Percentiles rank a stretch among this genome's conserved stretches.
Conservation (phyloP, 2,888 invertebrate genomes). For the Heliconius sara region DNA sequence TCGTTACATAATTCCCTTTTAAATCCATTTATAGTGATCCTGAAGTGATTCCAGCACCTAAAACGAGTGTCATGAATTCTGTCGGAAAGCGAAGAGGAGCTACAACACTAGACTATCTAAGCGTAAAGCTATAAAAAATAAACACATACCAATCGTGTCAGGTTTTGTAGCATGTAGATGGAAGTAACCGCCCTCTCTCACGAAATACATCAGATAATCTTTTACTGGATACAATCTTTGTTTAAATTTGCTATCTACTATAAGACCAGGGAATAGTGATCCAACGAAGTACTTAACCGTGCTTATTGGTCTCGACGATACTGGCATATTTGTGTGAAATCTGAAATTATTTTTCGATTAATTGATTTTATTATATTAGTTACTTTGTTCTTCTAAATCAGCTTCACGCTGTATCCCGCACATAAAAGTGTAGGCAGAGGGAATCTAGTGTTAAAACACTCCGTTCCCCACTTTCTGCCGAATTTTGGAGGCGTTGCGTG, state of each 20-base stretch:
- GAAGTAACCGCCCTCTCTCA: conserved; percentile 85
- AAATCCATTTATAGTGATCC: too few species aligned
- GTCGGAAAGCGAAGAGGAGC: not conserved
- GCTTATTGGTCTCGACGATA: conserved; percentile 66
- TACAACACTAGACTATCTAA: too few species aligned
- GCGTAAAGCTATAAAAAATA: not conserved
- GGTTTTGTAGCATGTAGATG: conserved; percentile 93
- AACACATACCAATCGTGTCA: conserved; percentile 88
- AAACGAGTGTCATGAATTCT: not conserved
- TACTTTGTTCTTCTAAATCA: not conserved
- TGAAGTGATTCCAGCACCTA: not conserved
- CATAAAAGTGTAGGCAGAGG: too few species aligned
- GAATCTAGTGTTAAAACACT: too few species aligned
- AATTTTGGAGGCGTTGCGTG: too few species aligned
- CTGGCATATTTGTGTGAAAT: conserved; percentile 87
- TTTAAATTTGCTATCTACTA: conserved; percentile 71
- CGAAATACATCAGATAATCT: conserved; percentile 56
- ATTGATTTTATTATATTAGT: not conserved
- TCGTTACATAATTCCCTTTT: too few species aligned
- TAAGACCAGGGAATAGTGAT: conserved; percentile 76
- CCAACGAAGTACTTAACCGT: conserved; percentile 74
- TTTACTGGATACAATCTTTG: conserved; percentile 82
- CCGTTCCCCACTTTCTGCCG: too few species aligned
- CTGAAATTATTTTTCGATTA: conserved; percentile 72
- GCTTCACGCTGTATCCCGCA: too few species aligned